Evolutionary conservation across 1,140 invertebrate species (phyloP).

Genomic region (fruit fly (Drosophila melanogaster)): Release_6_plus_ISO1_MT NT_033779.5:4044501-4045000

Average conservation of each 20-base stretch:
- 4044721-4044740: neutral
- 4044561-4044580: neutral
- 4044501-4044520: conserved; percentile 30
- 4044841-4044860: neutral
- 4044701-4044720: neutral
- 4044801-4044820: neutral
- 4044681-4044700: neutral
- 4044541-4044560: conserved; percentile 7
- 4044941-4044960: no score
- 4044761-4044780: neutral
- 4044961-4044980: no score
- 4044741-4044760: neutral
- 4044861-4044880: neutral
- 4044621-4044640: neutral
- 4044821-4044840: neutral
- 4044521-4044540: conserved; percentile 33
- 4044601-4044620: neutral
- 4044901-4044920: no score
- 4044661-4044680: neutral
- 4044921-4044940: no score
- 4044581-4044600: neutral
- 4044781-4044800: neutral
- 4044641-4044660: neutral
- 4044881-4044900: no score
- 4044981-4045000: neutral